Conservation (phyloP, 2,888 invertebrate species). For the Andrena praecox region DNA sequence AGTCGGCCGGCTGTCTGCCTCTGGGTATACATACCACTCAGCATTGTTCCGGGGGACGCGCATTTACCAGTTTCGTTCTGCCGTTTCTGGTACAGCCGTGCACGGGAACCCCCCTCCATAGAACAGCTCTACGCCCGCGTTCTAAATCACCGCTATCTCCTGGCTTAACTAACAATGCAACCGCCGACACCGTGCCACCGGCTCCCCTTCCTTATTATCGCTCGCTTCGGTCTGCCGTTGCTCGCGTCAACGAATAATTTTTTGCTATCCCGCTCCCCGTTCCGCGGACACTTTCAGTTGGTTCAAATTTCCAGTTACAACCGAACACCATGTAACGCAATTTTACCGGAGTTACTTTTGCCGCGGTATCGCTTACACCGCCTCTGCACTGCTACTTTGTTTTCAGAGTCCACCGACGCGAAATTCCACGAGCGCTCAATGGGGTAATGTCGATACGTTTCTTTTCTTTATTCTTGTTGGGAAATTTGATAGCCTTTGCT, state of each 20-base stretch:
- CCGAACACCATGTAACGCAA: too few species aligned
- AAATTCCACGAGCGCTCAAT: not conserved
- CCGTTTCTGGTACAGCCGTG: constrained; percentile 33
- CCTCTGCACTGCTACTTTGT: not conserved
- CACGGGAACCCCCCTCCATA: constrained; percentile 14
- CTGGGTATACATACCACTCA: constrained; percentile 68
- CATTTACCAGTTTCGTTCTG: constrained; percentile 47
- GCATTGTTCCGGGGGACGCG: constrained; percentile 66
- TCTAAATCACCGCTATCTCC: constrained; percentile 81
- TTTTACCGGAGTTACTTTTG: not conserved
- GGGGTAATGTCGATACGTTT: not conserved
- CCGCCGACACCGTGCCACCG: constrained; percentile 51
- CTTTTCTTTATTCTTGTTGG: not conserved
- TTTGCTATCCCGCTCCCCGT: not conserved
- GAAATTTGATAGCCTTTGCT: too few species aligned
- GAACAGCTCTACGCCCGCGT: constrained; percentile 63
- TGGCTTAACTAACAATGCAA: constrained; percentile 81
- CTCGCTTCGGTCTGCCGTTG: constrained; percentile 2
- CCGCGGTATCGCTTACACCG: not conserved
- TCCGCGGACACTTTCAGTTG: not conserved
- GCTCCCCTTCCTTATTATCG: constrained; percentile 37
- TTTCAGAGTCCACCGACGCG: not conserved
- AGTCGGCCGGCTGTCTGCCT: constrained; percentile 61
- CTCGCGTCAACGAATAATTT: constrained; percentile 19
- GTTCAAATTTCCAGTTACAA: too few species aligned